phyloP scores from a whole-genome alignment of 2,113 vertebrate species.

The Lagopus leucura region DNA sequence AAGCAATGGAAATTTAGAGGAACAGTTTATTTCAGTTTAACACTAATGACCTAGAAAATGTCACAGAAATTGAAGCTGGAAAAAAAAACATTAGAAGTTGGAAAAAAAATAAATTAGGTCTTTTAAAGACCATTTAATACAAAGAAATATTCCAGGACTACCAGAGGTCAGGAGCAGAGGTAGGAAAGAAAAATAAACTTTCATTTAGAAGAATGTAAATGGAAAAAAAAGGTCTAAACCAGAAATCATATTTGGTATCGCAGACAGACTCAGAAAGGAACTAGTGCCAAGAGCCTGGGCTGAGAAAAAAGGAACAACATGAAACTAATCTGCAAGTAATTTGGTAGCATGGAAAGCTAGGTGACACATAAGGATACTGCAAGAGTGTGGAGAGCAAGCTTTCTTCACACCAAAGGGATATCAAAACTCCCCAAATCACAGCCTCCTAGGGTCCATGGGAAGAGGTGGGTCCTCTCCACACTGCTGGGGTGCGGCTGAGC shows the following conservation, averaged over 20 bases:
- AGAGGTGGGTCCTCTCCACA: background rate
- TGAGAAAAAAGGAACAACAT: background rate
- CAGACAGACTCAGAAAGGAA: background rate
- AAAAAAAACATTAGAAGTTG: background rate
- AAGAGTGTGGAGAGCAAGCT: background rate
- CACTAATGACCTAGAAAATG: background rate
- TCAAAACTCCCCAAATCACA: background rate
- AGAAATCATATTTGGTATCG: background rate
- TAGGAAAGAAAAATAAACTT: conserved; percentile 24
- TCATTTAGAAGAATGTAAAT: conserved; percentile 23
- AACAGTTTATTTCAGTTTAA: conserved; percentile 5
- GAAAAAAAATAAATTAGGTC: background rate
- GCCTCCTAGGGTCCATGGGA: fast-evolving
- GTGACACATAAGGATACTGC: background rate
- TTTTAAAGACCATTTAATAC: background rate
- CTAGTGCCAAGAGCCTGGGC: background rate
- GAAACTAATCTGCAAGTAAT: background rate
- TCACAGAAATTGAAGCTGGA: background rate
- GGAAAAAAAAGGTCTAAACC: background rate
- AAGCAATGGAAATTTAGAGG: background rate
- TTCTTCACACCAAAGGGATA: background rate
- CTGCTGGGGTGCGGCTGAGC: background rate
- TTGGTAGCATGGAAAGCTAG: fast-evolving
- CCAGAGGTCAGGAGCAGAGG: background rate
- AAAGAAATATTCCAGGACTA: conserved; percentile 15